phyloP scores from a whole-genome alignment of 2,797 vertebrate species.

The Girardinus metallicus region DNA sequence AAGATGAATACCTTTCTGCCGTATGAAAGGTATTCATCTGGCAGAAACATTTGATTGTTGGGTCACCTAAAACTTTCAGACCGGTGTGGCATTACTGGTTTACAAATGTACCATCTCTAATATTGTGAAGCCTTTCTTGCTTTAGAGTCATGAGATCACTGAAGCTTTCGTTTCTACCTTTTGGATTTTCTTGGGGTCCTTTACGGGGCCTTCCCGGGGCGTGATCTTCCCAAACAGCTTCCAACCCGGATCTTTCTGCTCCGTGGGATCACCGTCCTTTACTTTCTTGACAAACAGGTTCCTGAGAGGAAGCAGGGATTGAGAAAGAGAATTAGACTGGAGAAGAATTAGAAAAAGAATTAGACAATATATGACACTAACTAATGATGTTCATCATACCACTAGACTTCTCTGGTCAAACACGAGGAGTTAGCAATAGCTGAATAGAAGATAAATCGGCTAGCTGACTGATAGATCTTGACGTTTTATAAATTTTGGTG shows the following conservation, averaged over 20 bases:
- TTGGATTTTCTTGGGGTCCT: constrained; percentile 82
- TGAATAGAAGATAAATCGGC: background rate
- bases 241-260: constrained; percentile 87
- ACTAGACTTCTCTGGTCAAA: background rate
- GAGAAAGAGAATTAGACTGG: constrained; percentile 1
- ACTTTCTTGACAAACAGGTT: constrained; percentile 88
- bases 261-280: constrained; percentile 81
- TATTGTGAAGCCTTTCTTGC: background rate
- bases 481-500: too few species aligned
- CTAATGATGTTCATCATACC: background rate
- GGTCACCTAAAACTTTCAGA: background rate
- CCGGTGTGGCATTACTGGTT: background rate
- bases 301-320: constrained; percentile 68
- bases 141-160: background rate
- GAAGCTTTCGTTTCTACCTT: constrained; percentile 80
- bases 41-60: background rate
- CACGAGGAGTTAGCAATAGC: background rate
- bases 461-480: too few species aligned
- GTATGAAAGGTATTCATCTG: background rate
- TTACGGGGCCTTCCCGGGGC: constrained; percentile 79
- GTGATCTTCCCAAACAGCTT: constrained; percentile 91
- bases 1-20: background rate
- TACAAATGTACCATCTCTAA: background rate
- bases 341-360: background rate
- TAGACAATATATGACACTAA: background rate